Evolutionary conservation across 2,113 vertebrate species (phyloP).

Genomic region (Petroica traversi): DNA sequence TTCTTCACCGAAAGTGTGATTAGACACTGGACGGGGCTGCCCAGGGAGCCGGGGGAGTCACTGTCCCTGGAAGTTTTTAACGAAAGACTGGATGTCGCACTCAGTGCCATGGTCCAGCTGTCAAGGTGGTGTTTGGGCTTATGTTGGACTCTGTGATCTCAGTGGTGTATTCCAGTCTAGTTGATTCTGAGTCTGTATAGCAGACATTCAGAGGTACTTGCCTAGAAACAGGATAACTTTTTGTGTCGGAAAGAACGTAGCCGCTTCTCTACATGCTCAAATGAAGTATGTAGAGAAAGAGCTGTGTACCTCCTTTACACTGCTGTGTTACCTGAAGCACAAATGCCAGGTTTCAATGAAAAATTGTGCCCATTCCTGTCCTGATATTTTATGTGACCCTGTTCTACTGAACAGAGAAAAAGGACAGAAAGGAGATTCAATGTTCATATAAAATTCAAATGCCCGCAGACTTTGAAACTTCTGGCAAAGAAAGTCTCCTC

Average conservation of each 20-base stretch:
- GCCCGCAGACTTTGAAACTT: background rate
- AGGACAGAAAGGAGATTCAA: background rate
- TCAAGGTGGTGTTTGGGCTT: too few relatives aligned
- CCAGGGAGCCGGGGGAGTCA: background rate
- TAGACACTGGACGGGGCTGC: background rate
- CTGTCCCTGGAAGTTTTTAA: background rate
- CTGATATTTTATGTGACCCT: background rate
- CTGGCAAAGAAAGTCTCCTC: background rate
- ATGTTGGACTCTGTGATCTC: background rate
- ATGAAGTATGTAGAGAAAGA: background rate
- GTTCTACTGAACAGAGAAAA: background rate
- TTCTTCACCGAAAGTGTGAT: too few relatives aligned
- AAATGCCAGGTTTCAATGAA: background rate
- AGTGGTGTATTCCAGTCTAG: background rate
- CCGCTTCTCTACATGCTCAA: rapidly evolving
- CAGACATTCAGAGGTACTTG: background rate
- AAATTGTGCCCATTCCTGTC: background rate
- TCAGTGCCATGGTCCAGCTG: background rate
- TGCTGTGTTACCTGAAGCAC: background rate
- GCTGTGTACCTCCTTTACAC: rapidly evolving
- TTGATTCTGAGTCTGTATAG: rapidly evolving
- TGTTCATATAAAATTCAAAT: background rate
- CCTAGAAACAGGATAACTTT: background rate
- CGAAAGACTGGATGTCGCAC: background rate
- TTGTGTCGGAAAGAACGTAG: background rate